These are phyloP conservation scores for Cheirogaleus major DNA, from an alignment of 2,797 vertebrate species.

Conservation along the genomic window DNA sequence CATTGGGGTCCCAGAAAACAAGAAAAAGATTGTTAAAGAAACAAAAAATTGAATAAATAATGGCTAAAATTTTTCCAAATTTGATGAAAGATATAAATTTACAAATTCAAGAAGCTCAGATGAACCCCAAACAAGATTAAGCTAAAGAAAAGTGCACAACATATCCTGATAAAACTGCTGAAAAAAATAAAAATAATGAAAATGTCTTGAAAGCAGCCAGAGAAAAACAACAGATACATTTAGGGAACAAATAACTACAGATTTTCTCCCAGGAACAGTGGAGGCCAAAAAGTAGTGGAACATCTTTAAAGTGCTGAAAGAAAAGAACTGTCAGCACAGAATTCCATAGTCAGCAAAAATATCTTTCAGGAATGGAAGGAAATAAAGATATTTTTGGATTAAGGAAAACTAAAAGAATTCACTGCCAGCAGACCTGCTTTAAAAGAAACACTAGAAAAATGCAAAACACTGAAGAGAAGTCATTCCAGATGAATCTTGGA, in stretches of 20 bases:
- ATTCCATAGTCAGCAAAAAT: not conserved
- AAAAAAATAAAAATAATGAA: not conserved
- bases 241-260: not conserved
- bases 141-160: not conserved
- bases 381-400: not conserved
- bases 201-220: not conserved
- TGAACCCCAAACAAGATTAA: not conserved
- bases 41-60: slow-evolving; percentile 6
- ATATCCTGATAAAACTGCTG: not conserved
- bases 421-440: not conserved
- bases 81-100: not conserved
- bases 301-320: not conserved
- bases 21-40: not conserved
- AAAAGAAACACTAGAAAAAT: not conserved
- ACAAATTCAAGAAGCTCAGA: not conserved
- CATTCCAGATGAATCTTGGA: not conserved
- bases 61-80: not conserved
- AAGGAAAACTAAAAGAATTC: not conserved
- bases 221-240: slow-evolving; percentile 6
- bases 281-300: not conserved
- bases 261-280: not conserved
- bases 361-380: not conserved
- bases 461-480: not conserved
- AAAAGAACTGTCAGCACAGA: not conserved
- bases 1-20: not conserved